A percentile compares a stretch with the other conserved stretches of the same genome.
phyloP scores from a whole-genome alignment of 2,888 invertebrate species.

The Hemistola chrysoprasaria region DNA sequence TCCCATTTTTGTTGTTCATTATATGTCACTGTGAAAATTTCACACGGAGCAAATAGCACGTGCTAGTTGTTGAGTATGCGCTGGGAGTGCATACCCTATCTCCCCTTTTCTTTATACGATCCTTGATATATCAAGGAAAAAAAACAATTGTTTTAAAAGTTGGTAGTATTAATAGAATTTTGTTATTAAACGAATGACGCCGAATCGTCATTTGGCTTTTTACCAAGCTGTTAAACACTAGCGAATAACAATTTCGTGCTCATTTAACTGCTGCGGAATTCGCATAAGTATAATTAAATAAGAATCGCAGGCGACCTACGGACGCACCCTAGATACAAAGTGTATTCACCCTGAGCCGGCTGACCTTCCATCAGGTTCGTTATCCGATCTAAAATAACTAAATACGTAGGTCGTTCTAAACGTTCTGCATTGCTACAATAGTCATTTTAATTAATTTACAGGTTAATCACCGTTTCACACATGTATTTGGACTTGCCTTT shows the following conservation, averaged over 20 bases:
- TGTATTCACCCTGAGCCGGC: constrained; percentile 56
- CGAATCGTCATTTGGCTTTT: constrained; percentile 23
- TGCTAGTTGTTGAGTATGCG: no score
- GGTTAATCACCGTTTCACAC: constrained; percentile 30
- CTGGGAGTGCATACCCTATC: no score
- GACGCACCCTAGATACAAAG: constrained; percentile 58
- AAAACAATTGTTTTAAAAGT: no score
- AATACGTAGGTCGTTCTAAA: constrained; percentile 37
- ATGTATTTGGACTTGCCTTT: constrained; percentile 2
- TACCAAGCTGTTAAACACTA: constrained; percentile 22
- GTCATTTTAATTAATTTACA: constrained; percentile 25
- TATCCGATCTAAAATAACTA: constrained; percentile 57
- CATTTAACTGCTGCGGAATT: constrained; percentile 22
- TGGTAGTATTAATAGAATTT: no score
- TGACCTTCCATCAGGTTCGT: constrained; percentile 59
- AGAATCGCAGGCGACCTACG: constrained; percentile 43
- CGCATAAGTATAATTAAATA: constrained; percentile 31
- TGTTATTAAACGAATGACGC: constrained; percentile 10
- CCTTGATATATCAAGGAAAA: no score
- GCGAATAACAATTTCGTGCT: constrained; percentile 19
- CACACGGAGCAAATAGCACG: no score
- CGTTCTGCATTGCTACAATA: constrained; percentile 25
- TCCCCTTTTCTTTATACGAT: no score
- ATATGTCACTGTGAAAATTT: no score
- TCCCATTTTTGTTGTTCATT: no score